These are phyloP conservation scores for Ictidomys tridecemlineatus DNA, from an alignment of 2,113 vertebrate species.

Conservation along the genomic window DNA sequence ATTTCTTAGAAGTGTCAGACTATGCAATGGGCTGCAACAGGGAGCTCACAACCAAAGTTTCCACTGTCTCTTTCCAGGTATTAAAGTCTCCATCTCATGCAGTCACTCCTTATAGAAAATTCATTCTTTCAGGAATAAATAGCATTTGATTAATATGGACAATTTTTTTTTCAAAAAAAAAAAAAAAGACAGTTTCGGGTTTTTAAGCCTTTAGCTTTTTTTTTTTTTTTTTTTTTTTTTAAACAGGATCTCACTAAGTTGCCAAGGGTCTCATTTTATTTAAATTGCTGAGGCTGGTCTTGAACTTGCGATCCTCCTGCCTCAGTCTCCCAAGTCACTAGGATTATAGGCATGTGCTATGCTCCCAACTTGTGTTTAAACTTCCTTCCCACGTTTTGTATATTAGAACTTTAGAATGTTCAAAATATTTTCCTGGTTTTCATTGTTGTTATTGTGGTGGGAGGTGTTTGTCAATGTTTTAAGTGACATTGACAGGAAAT, in stretches of 20 bases:
- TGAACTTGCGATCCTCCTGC: too few species aligned
- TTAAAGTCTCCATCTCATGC: slow-evolving; percentile 79
- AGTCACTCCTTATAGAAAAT: slow-evolving; percentile 75
- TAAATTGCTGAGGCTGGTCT: too few species aligned
- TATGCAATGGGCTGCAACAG: slow-evolving; percentile 62
- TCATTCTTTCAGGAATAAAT: slow-evolving; percentile 78
- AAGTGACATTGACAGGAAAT: slow-evolving; percentile 24
- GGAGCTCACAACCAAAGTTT: slow-evolving; percentile 73
- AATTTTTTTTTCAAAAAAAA: slow-evolving; percentile 37
- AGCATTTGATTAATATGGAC: slow-evolving; percentile 73
- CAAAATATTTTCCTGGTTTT: slow-evolving; percentile 35
- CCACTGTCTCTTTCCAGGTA: slow-evolving; percentile 54
- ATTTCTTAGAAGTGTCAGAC: slow-evolving; percentile 78
- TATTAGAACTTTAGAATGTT: neutral
- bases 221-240: neutral
- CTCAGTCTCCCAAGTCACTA: too few species aligned
- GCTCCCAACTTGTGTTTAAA: neutral
- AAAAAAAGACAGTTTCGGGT: neutral
- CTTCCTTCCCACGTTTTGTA: neutral
- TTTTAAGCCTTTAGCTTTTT: slow-evolving; percentile 67
- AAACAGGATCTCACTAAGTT: too few species aligned
- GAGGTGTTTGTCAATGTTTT: neutral
- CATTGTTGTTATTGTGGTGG: neutral
- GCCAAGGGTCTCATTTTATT: too few species aligned
- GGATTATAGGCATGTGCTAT: too few species aligned